Evolutionary conservation across 1,140 invertebrate species (phyloP).

Genomic region (Sinella curviseta): DNA sequence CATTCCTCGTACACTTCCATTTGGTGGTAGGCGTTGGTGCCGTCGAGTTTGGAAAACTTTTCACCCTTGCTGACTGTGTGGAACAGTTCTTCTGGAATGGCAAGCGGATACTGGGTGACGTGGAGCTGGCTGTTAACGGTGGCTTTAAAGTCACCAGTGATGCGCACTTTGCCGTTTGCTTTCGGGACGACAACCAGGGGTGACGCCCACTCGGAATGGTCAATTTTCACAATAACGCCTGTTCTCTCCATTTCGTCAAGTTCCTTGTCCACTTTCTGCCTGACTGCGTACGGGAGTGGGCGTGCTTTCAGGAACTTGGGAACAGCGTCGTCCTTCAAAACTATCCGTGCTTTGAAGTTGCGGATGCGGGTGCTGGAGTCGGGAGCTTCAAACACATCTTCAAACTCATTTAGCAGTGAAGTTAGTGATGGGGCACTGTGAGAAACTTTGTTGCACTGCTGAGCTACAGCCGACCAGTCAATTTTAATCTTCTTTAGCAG

Average conservation of each 20-base stretch:
- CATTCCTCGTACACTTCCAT: too few relatives aligned
- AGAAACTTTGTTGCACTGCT: not conserved
- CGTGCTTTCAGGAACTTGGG: not conserved
- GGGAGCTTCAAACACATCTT: not conserved
- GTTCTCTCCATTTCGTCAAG: not conserved
- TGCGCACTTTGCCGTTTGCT: too few relatives aligned
- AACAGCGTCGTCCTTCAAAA: not conserved
- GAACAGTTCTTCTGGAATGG: too few relatives aligned
- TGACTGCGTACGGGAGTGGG: not conserved
- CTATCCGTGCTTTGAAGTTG: not conserved
- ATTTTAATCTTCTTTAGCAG: not conserved
- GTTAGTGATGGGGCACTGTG: not conserved
- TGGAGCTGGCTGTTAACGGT: too few relatives aligned
- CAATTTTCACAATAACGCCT: not conserved
- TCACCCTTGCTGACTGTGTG: too few relatives aligned
- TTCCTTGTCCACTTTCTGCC: not conserved
- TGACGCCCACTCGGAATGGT: not conserved
- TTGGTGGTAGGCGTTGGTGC: too few relatives aligned
- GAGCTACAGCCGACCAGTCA: not conserved
- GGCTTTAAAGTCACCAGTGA: too few relatives aligned
- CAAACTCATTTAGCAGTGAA: not conserved
- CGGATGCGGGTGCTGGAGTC: not conserved
- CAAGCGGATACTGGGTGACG: too few relatives aligned
- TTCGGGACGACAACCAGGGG: not conserved
- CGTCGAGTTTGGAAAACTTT: too few relatives aligned